Conservation (phyloP, 37 sponge, comb jelly and placozoan species). For the Spongilla lacustris region DNA sequence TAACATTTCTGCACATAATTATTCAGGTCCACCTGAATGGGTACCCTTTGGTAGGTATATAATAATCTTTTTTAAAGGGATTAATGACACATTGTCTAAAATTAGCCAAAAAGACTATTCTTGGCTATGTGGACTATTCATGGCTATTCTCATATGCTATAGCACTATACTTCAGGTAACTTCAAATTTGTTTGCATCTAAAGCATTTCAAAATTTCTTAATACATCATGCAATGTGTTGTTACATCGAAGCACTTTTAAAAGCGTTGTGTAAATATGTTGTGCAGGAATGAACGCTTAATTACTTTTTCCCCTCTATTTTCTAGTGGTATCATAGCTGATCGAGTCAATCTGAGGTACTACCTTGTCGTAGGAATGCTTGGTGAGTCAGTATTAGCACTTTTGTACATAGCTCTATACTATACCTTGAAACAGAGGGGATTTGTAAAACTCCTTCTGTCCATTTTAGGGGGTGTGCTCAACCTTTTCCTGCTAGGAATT, state of each 20-base stretch:
- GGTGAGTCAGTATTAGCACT: slow-evolving; percentile 31
- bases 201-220: neutral
- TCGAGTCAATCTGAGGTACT: slow-evolving; percentile 78
- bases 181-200: too few species aligned
- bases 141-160: slow-evolving; percentile 80
- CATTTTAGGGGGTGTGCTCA: slow-evolving; percentile 52
- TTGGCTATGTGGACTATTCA: slow-evolving; percentile 66
- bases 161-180: slow-evolving; percentile 65
- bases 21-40: slow-evolving; percentile 41
- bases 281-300: too few species aligned
- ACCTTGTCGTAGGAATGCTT: slow-evolving; percentile 89
- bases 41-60: slow-evolving; percentile 64
- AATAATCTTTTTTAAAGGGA: neutral
- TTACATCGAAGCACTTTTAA: too few species aligned
- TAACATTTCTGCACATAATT: neutral
- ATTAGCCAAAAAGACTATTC: slow-evolving; percentile 48
- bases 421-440: too few species aligned
- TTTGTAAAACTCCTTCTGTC: too few species aligned
- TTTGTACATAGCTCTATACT: too few species aligned
- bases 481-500: slow-evolving; percentile 67
- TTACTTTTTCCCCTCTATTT: too few species aligned
- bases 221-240: neutral
- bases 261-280: too few species aligned
- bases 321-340: slow-evolving; percentile 90
- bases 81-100: too few species aligned